phyloP scores from a whole-genome alignment of 30 jellyfish, hydroid and myxozoan genomes.

The Mastigias papua region DNA sequence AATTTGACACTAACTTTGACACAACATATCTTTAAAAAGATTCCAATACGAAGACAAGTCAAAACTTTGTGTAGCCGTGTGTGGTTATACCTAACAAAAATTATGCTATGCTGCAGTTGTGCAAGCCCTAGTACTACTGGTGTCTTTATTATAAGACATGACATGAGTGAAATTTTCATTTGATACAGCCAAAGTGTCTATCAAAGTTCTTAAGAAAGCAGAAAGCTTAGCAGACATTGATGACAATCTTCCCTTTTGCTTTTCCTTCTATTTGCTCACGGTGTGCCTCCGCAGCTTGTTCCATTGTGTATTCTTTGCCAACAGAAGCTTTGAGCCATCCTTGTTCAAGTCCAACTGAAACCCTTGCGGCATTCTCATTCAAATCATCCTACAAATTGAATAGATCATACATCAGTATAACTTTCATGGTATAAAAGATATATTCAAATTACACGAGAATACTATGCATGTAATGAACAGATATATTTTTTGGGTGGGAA shows the following conservation, averaged over 20 bases:
- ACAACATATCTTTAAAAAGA: no score
- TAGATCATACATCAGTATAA: neutral
- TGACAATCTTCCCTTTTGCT: slow-evolving; percentile 83
- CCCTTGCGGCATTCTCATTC: slow-evolving; percentile 55
- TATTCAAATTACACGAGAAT: no score
- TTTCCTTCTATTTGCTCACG: slow-evolving; percentile 69
- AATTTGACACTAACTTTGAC: no score
- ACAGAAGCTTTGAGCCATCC: slow-evolving; percentile 86
- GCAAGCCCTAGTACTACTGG: no score
- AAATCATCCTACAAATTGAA: slow-evolving; percentile 29
- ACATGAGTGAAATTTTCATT: no score
- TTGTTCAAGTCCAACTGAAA: slow-evolving; percentile 63
- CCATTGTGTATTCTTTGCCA: slow-evolving; percentile 78
- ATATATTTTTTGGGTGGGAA: no score
- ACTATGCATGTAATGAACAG: no score
- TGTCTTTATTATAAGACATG: no score
- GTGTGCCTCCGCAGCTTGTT: slow-evolving; percentile 82
- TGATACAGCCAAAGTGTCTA: neutral
- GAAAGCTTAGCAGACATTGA: slow-evolving; percentile 41
- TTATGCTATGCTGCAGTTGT: no score
- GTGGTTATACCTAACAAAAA: no score
- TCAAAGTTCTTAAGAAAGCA: neutral
- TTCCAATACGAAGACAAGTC: no score
- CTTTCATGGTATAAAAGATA: neutral
- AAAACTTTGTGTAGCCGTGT: no score